Evolutionary conservation across 2,888 invertebrate species (phyloP).

Genomic region (Cataglyphis livida): DNA sequence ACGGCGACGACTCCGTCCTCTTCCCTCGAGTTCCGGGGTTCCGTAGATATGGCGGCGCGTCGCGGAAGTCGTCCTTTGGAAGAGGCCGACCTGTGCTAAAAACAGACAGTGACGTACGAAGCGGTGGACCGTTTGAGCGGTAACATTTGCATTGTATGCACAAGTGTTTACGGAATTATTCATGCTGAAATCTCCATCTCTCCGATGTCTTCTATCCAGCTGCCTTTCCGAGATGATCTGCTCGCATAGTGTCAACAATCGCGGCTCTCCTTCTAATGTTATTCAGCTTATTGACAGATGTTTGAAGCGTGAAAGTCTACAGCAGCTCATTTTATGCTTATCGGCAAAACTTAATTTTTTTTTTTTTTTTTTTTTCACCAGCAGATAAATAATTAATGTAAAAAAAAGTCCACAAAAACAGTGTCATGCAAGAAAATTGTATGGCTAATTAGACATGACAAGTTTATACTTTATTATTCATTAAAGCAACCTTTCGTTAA

Average conservation of each 20-base stretch:
- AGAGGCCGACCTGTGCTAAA: slow-evolving; percentile 47
- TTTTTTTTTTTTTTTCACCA: not conserved
- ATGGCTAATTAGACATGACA: not conserved
- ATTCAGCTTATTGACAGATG: not conserved
- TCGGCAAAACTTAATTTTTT: not conserved
- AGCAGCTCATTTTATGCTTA: not conserved
- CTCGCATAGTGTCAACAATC: not conserved
- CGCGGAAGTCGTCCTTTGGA: slow-evolving; percentile 23
- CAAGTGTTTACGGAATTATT: slow-evolving; percentile 69
- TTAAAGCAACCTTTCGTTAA: not conserved
- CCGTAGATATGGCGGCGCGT: slow-evolving; percentile 35
- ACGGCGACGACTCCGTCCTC: slow-evolving; percentile 67
- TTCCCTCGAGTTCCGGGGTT: slow-evolving; percentile 20
- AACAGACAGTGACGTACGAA: slow-evolving; percentile 63
- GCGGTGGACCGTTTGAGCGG: slow-evolving; percentile 60
- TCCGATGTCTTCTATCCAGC: slow-evolving; percentile 4
- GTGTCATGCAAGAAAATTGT: not conserved
- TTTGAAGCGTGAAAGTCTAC: not conserved
- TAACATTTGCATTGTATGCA: slow-evolving; percentile 67
- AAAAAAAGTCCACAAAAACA: not conserved
- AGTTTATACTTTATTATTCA: not conserved
- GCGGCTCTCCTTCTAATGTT: not conserved
- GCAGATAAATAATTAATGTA: not conserved
- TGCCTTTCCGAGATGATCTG: not conserved
- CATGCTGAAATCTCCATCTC: slow-evolving; percentile 67